These are phyloP conservation scores for Lepus americanus DNA, from an alignment of 2,113 vertebrate genomes.

Conservation along the genomic window DNA sequence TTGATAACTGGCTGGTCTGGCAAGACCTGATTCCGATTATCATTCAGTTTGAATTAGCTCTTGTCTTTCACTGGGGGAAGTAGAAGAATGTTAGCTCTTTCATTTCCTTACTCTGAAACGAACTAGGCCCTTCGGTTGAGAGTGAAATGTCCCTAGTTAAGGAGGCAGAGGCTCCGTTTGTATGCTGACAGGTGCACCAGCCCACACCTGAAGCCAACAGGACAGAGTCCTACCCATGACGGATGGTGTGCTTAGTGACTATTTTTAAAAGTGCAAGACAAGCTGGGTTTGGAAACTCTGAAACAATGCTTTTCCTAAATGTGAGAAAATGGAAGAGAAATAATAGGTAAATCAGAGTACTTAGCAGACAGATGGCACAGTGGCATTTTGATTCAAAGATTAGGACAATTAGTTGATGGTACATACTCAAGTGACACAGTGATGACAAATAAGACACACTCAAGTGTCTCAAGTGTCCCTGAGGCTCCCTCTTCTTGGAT, in stretches of 20 bases:
- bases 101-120: not conserved
- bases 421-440: not conserved
- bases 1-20: not conserved
- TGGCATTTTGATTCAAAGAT: not conserved
- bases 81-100: not conserved
- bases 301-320: not conserved
- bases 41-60: not conserved
- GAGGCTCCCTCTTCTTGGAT: not conserved
- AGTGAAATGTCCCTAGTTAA: not conserved
- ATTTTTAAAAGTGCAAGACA: constrained; percentile 3
- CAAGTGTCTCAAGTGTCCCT: not conserved
- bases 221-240: not conserved
- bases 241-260: not conserved
- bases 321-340: constrained; percentile 10
- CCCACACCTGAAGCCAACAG: not conserved
- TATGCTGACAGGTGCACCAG: fast-evolving
- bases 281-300: not conserved
- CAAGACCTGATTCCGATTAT: not conserved
- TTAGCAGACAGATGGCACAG: not conserved
- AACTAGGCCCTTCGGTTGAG: not conserved
- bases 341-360: not conserved
- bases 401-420: not conserved
- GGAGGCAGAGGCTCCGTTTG: not conserved
- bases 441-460: not conserved
- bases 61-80: not conserved